A percentile compares a stretch with the other conserved stretches of the same genome.
Evolutionary conservation across 1,140 invertebrate genomes (phyloP).

Genomic region (Drosophila arizonae): DNA sequence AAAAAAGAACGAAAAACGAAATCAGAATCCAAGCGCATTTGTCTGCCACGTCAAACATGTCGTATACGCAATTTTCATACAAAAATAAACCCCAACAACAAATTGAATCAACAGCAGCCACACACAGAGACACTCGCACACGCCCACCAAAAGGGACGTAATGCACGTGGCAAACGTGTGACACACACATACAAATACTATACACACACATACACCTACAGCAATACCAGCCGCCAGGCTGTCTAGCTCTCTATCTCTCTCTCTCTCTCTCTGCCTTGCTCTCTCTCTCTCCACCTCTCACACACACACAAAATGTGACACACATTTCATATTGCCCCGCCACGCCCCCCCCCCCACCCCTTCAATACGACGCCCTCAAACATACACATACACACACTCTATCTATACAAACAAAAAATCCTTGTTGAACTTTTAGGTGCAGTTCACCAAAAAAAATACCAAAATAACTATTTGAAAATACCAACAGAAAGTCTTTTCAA

Average conservation of each 20-base stretch:
- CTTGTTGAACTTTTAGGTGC: conserved; percentile 77
- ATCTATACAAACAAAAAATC: conserved; percentile 23
- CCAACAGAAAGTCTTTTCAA: conserved; percentile 39
- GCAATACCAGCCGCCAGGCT: conserved; percentile 55
- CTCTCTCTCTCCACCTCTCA: neutral
- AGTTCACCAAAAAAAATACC: conserved; percentile 44
- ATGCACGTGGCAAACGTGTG: conserved; percentile 30
- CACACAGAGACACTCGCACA: conserved; percentile 33
- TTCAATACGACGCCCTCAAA: neutral
- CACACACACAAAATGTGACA: conserved; percentile 51
- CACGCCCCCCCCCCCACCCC: conserved; percentile 1
- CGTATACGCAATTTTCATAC: conserved; percentile 51
- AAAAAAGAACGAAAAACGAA: conserved; percentile 54
- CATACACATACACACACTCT: neutral
- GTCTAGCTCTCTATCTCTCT: conserved; percentile 53
- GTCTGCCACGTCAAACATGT: conserved; percentile 65
- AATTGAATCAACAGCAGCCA: conserved; percentile 45
- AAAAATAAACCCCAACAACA: conserved; percentile 18
- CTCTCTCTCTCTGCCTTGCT: conserved; percentile 8
- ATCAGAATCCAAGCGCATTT: conserved; percentile 78
- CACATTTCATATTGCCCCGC: conserved; percentile 69
- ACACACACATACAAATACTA: conserved; percentile 26
- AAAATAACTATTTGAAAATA: conserved; percentile 35
- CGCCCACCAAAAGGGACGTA: conserved; percentile 20
- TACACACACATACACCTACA: conserved; percentile 23